A percentile compares a stretch with the other conserved stretches of the same genome.
These are phyloP conservation scores for Caranx melampygus DNA, from an alignment of 2,113 vertebrate genomes.

Conservation along the genomic window DNA sequence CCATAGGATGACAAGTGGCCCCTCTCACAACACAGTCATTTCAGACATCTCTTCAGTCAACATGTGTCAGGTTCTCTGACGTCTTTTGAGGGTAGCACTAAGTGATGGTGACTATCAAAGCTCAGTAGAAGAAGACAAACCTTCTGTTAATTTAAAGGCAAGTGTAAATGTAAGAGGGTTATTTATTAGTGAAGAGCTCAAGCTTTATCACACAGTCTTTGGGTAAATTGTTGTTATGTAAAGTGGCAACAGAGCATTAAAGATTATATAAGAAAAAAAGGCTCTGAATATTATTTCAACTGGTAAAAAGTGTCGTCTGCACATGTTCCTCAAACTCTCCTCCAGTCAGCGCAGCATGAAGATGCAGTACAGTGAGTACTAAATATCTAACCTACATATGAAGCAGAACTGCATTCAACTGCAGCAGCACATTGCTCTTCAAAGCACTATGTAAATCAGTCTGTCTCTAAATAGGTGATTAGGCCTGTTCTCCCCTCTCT, in stretches of 20 bases:
- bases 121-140: background rate
- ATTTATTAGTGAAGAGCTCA: background rate
- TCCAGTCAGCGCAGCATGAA: background rate
- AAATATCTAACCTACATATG: background rate
- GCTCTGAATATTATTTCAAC: background rate
- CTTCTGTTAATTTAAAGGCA: background rate
- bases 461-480: slow-evolving; percentile 28
- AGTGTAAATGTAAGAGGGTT: background rate
- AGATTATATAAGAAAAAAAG: background rate
- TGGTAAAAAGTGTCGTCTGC: background rate
- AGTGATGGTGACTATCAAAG: background rate
- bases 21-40: background rate
- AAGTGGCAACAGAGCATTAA: background rate
- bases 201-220: background rate
- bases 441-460: slow-evolving; percentile 47
- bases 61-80: background rate
- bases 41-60: background rate
- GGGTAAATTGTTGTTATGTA: background rate
- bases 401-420: background rate
- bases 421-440: slow-evolving; percentile 24
- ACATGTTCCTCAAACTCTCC: background rate
- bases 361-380: background rate
- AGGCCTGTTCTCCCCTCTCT: slow-evolving; percentile 32
- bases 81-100: background rate
- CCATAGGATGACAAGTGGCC: background rate